Percentiles rank a stretch among this genome's conserved stretches.
Conservation (phyloP, 1,140 invertebrate species). For the Microplitis mediator region DNA sequence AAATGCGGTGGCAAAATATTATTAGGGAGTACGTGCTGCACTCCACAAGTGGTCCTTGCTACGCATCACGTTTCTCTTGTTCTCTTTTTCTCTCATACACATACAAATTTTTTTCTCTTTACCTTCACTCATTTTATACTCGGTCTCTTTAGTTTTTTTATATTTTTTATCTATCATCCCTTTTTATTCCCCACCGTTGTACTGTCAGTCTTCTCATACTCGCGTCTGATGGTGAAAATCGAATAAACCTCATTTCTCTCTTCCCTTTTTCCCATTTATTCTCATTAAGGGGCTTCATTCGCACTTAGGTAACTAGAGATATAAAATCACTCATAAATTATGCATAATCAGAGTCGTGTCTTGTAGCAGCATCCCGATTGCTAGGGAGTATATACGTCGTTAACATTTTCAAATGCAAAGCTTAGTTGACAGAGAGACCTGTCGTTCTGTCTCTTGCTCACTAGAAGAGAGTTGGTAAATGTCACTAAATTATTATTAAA, state of each 20-base stretch:
- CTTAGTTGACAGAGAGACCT: constrained; percentile 15
- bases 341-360: constrained; percentile 2
- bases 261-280: constrained; percentile 2
- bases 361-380: neutral
- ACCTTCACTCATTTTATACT: neutral
- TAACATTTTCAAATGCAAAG: constrained; percentile 21
- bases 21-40: constrained; percentile 31
- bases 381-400: constrained; percentile 7
- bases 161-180: neutral
- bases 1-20: constrained; percentile 28
- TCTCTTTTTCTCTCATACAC: constrained; percentile 6
- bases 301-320: constrained; percentile 1
- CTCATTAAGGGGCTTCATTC: neutral
- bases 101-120: neutral
- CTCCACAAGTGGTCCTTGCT: constrained; percentile 27
- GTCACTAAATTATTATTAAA: constrained; percentile 58
- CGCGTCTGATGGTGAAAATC: constrained; percentile 1
- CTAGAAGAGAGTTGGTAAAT: constrained; percentile 34
- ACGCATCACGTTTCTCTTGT: constrained; percentile 26
- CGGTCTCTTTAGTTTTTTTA: neutral
- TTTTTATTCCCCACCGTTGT: neutral
- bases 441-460: neutral
- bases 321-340: constrained; percentile 21
- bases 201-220: neutral
- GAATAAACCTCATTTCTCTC: constrained; percentile 3